Conservation (phyloP, 1,140 invertebrate species). For the Anoplolepis gracilipes region DNA sequence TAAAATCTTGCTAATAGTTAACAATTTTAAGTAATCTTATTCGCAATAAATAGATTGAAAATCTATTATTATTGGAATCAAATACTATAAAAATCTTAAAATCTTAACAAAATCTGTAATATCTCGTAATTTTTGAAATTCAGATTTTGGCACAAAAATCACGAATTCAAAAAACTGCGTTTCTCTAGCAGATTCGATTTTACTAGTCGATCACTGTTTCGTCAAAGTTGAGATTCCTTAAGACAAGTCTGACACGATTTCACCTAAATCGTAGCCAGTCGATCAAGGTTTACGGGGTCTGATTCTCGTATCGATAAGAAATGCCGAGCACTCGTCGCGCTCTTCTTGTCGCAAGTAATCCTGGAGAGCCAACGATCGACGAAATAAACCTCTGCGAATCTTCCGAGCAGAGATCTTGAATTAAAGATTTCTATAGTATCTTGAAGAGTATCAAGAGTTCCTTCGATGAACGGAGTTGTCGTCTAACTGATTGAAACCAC, state of each 20-base stretch:
- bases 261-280: not conserved
- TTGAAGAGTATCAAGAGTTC: constrained; percentile 31
- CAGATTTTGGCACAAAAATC: not conserved
- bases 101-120: not conserved
- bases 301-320: not conserved
- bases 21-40: not conserved
- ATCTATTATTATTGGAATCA: not conserved
- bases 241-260: not conserved
- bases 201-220: not conserved
- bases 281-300: not conserved
- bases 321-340: constrained; percentile 51
- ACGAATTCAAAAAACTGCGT: not conserved
- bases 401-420: not conserved
- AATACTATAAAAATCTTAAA: not conserved
- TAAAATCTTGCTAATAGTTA: not conserved
- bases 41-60: not conserved
- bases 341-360: constrained; percentile 55
- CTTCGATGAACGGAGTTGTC: constrained; percentile 72
- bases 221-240: not conserved
- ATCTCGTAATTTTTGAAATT: not conserved
- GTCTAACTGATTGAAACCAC: constrained; percentile 81
- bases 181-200: not conserved
- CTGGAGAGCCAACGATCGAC: constrained; percentile 56
- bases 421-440: too few species aligned
- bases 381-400: constrained; percentile 40